phyloP scores from a whole-genome alignment of 2,888 invertebrate genomes.

The Stramonita haemastoma region DNA sequence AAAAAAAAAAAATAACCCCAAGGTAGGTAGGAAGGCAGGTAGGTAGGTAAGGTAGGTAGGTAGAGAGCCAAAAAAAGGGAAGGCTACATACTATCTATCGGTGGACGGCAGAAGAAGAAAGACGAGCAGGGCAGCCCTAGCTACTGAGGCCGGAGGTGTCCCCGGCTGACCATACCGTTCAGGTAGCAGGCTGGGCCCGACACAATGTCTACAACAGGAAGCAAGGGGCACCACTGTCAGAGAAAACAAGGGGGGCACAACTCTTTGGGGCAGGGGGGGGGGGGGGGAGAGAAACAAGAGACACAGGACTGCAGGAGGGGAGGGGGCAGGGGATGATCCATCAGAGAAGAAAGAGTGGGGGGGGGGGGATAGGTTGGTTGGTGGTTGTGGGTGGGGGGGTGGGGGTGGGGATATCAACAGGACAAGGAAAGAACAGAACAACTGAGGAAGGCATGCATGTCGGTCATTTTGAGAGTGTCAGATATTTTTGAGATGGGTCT shows the following conservation, averaged over 20 bases:
- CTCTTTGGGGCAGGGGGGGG: background rate
- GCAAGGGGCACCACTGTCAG: slow-evolving; percentile 36
- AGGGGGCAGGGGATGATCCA: background rate
- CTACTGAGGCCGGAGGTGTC: slow-evolving; percentile 42
- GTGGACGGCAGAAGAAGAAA: slow-evolving; percentile 29
- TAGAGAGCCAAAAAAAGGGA: background rate
- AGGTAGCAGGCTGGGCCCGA: slow-evolving; percentile 39
- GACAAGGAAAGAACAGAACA: too few species aligned
- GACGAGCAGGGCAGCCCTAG: slow-evolving; percentile 12
- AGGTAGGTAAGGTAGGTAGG: too few species aligned
- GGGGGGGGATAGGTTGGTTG: background rate
- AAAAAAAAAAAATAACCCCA: too few species aligned
- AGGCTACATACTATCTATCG: slow-evolving; percentile 39
- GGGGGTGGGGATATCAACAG: too few species aligned
- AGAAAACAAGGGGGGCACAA: slow-evolving; percentile 6
- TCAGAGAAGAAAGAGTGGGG: background rate
- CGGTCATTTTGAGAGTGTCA: too few species aligned
- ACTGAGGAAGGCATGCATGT: too few species aligned
- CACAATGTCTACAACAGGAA: slow-evolving; percentile 43
- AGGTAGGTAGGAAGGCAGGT: too few species aligned
- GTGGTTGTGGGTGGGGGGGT: too few species aligned
- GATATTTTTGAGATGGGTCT: too few species aligned
- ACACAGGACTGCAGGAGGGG: background rate
- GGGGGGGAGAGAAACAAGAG: background rate
- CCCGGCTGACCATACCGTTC: slow-evolving; percentile 42